Percentiles rank a stretch among this genome's conserved stretches.
phyloP scores from a whole-genome alignment of 2,888 invertebrate genomes.

The Spilarctia lutea region DNA sequence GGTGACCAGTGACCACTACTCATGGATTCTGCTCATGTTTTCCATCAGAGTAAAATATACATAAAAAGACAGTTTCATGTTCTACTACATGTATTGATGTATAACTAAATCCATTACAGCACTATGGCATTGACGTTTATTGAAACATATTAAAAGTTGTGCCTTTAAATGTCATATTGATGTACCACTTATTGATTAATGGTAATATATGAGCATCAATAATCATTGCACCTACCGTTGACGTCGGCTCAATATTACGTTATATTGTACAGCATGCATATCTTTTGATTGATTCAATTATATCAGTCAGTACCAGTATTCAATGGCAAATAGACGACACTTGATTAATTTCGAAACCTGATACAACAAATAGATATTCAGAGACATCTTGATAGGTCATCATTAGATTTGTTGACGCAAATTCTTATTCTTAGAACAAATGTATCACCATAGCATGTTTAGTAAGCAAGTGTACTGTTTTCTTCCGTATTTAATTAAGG shows the following conservation, averaged over 20 bases:
- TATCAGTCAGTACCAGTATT: not conserved
- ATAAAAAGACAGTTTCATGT: not conserved
- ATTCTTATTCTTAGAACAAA: not conserved
- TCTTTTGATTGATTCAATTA: slow-evolving; percentile 13
- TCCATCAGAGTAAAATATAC: no score
- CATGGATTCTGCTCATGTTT: no score
- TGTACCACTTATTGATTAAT: not conserved
- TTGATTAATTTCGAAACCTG: slow-evolving; percentile 10
- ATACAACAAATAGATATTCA: not conserved
- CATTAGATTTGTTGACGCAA: slow-evolving; percentile 3
- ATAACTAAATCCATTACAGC: not conserved
- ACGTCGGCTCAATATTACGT: not conserved
- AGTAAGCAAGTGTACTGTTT: not conserved
- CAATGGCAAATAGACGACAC: not conserved
- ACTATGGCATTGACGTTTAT: not conserved
- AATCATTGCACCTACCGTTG: no score
- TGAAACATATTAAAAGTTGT: not conserved
- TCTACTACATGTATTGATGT: not conserved
- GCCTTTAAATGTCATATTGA: not conserved
- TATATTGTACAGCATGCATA: not conserved
- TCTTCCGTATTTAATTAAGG: not conserved
- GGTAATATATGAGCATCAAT: not conserved
- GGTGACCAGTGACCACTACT: no score
- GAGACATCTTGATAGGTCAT: slow-evolving; percentile 6
- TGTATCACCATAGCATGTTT: not conserved